These are phyloP conservation scores for Sebastes paucispinis DNA, from an alignment of 2,797 vertebrate genomes.

Conservation along the genomic window DNA sequence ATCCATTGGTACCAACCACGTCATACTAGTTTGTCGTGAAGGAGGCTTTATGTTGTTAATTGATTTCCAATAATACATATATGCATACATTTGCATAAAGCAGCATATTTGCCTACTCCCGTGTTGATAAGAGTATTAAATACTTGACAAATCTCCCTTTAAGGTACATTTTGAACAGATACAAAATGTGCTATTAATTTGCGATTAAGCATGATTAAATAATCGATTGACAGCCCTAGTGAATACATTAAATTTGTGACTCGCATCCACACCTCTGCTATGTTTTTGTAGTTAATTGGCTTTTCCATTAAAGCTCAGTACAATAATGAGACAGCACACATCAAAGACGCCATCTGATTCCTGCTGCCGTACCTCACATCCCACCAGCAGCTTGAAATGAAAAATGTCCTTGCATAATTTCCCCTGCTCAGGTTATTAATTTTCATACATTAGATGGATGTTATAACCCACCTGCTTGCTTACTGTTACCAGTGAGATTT, in stretches of 20 bases:
- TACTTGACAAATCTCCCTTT: too few relatives aligned
- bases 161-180: too few relatives aligned
- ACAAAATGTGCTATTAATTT: too few relatives aligned
- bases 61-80: too few relatives aligned
- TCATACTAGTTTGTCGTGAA: too few relatives aligned
- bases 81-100: too few relatives aligned
- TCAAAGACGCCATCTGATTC: conserved; percentile 7
- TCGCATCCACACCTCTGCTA: background rate
- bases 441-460: conserved; percentile 31
- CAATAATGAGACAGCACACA: background rate
- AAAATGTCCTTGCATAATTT: conserved; percentile 28
- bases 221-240: too few relatives aligned
- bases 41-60: too few relatives aligned
- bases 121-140: too few relatives aligned
- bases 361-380: background rate
- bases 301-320: conserved; percentile 1
- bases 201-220: too few relatives aligned
- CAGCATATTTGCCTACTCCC: too few relatives aligned
- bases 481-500: background rate
- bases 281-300: background rate
- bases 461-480: conserved; percentile 32
- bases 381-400: conserved; percentile 18
- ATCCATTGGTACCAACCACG: too few relatives aligned
- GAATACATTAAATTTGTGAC: background rate
- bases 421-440: conserved; percentile 13